Evolutionary conservation across 2,113 vertebrate genomes (phyloP).

Genomic region (human): DNA sequence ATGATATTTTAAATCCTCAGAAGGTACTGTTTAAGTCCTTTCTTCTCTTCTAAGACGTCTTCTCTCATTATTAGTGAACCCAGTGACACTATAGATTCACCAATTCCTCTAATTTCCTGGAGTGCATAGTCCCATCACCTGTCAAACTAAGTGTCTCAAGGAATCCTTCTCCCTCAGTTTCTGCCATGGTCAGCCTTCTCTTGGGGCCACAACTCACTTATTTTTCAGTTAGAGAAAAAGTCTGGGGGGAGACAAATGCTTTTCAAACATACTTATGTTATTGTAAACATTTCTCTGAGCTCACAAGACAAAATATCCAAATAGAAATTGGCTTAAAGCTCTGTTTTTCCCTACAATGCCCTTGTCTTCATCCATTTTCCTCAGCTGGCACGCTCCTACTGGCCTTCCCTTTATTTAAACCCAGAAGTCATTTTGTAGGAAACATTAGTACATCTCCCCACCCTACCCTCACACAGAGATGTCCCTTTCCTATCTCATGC

Average conservation of each 20-base stretch:
- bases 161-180: not conserved
- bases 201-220: not conserved
- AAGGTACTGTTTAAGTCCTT: not conserved
- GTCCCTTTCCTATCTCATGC: not conserved
- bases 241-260: not conserved
- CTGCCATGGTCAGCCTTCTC: not conserved
- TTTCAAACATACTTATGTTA: not conserved
- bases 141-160: not conserved
- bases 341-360: not conserved
- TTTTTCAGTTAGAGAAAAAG: not conserved
- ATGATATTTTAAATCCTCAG: not conserved
- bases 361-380: not conserved
- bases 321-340: not conserved
- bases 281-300: not conserved
- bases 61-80: not conserved
- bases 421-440: not conserved
- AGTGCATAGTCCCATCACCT: not conserved
- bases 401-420: not conserved
- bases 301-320: not conserved
- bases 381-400: not conserved
- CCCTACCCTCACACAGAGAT: fast-evolving
- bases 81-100: not conserved
- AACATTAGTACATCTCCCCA: not conserved
- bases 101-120: not conserved
- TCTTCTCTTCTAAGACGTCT: not conserved